Base-by-base conservation (phyloP, 2,888 invertebrate genomes). In the Cephus pulcher region DNA sequence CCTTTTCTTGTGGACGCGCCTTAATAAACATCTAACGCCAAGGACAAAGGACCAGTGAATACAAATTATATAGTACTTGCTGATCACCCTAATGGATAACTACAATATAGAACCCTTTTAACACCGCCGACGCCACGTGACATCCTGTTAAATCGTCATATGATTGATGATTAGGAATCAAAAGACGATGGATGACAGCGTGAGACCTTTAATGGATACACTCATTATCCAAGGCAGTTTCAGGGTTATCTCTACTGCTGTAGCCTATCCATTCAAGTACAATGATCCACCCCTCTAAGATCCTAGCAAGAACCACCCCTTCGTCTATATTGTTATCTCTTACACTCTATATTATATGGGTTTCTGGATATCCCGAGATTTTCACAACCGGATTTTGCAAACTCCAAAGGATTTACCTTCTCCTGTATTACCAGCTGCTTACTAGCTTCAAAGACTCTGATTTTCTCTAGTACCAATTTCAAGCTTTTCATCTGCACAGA, bases 51-150 rank as follows among this genome's bases (percentile, higher is more conserved):
- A 6, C 9, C 15, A 23, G 9, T 23, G 23, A 56, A 56, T 23
- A 56, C 56, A 15, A 56, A 23, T 56, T 56, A 9, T 23, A 23
- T 56, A 56, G 9, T 15, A 56, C 23, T 56, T 35, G 76, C 76
- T 78, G 78, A 78, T 78, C 73, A 78, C 68, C 75, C 34, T 78
- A 78, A 78, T 78, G 78, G 78, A 78, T 78, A 56, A 73, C 78
- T 56, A 75, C 76, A 56, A n/a, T 76, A 34, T 71, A 33, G 32
- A 32, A 71, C 33, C 76, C 33, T 71, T 75, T 78, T 75, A 23
- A 71, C 30, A 71, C 32, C 11, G 74, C 56, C 78, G 56, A 34
- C 70, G 23, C 34, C 78, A 34, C 71, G 75, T 75, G 78, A 78
- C 69, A 75, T 76, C 40, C 35, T 73, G 73, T 78, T 76, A 73